phyloP scores from a whole-genome alignment of 2,797 vertebrate genomes.

The Propithecus perrieri region DNA sequence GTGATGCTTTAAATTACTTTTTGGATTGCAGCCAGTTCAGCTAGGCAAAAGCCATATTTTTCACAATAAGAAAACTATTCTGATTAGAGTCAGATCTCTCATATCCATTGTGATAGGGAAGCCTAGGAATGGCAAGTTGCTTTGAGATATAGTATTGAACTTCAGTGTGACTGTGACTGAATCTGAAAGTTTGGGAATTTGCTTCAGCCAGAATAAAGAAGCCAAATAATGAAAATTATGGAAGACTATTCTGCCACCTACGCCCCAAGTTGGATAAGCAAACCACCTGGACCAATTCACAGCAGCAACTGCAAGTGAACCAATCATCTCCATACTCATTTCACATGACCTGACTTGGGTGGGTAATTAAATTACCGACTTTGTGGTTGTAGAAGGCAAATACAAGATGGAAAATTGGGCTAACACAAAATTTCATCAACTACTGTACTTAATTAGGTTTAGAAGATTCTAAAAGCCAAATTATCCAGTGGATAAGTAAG shows the following conservation, averaged over 20 bases:
- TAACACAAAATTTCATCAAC: conserved; percentile 48
- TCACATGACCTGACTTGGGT: background rate
- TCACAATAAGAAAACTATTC: conserved; percentile 53
- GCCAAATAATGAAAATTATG: conserved; percentile 50
- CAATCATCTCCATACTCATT: conserved; percentile 5
- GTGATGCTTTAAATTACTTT: conserved; percentile 79
- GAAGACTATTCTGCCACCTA: background rate
- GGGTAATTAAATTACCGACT: conserved; percentile 15
- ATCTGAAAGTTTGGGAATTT: conserved; percentile 44
- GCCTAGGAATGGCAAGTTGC: background rate
- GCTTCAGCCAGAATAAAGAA: conserved; percentile 57
- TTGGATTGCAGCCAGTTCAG: conserved; percentile 67
- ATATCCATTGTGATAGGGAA: conserved; percentile 48
- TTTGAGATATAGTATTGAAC: conserved; percentile 39
- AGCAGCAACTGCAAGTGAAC: conserved; percentile 36
- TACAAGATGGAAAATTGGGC: conserved; percentile 15
- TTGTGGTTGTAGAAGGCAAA: conserved; percentile 39
- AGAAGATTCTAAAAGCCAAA: conserved; percentile 52
- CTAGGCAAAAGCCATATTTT: conserved; percentile 76
- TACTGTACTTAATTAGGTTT: conserved; percentile 18
- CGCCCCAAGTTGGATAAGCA: conserved; percentile 14
- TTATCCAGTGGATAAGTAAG: conserved; percentile 61
- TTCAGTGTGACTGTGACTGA: conserved; percentile 39
- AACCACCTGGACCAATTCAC: conserved; percentile 26
- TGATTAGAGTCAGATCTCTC: conserved; percentile 61